Evolutionary conservation across 2,797 vertebrate species (phyloP).

Genomic region (Scomberomorus guttatus): DNA sequence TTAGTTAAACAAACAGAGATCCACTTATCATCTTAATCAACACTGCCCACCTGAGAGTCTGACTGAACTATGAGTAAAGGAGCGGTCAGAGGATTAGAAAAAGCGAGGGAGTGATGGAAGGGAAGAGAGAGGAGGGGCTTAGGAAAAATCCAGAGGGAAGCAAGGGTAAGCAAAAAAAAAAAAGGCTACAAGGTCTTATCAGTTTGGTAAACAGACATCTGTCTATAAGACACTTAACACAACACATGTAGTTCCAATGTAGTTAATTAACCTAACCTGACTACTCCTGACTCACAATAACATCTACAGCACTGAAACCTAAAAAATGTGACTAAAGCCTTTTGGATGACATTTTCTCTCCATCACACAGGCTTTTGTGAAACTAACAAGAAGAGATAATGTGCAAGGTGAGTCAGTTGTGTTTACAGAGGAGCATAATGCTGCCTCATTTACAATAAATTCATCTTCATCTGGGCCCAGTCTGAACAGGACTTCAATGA

Average conservation of each 20-base stretch:
- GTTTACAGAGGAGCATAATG: constrained; percentile 16
- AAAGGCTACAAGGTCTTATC: neutral
- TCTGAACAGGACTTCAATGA: constrained; percentile 35
- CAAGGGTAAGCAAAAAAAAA: neutral
- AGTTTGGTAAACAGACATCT: constrained; percentile 44
- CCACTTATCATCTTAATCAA: constrained; percentile 6
- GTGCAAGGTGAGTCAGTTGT: constrained; percentile 7
- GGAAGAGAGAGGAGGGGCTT: neutral
- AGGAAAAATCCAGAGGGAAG: neutral
- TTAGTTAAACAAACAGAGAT: constrained; percentile 41
- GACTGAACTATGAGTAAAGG: neutral
- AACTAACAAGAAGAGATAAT: constrained; percentile 38
- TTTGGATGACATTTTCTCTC: constrained; percentile 28
- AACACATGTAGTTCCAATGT: constrained; percentile 16
- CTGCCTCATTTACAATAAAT: constrained; percentile 15
- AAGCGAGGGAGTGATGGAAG: constrained; percentile 5
- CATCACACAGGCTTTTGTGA: constrained; percentile 18
- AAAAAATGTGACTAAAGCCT: constrained; percentile 42
- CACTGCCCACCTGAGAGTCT: neutral
- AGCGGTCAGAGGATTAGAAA: constrained; percentile 8
- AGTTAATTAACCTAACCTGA: constrained; percentile 32
- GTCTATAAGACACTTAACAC: constrained; percentile 26
- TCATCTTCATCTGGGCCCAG: constrained; percentile 30
- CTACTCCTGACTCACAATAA: constrained; percentile 27
- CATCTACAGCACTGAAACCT: constrained; percentile 34